phyloP scores from a whole-genome alignment of 2,797 vertebrate species.

The Myripristis murdjan region DNA sequence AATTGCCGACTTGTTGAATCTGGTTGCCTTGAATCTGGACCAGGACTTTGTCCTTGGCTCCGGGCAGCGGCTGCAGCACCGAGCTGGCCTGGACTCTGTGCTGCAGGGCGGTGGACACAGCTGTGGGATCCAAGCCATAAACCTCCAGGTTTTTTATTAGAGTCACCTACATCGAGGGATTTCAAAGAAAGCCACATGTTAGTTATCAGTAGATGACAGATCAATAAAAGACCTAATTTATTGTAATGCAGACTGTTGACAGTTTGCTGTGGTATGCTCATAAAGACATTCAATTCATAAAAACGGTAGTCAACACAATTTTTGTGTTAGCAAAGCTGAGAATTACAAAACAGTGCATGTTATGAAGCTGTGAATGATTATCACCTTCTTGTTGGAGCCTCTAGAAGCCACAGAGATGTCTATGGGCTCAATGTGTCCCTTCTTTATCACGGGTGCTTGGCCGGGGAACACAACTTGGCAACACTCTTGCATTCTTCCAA shows the following conservation, averaged over 20 bases:
- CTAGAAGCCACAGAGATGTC: constrained; percentile 91
- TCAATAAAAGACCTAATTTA: too few relatives aligned
- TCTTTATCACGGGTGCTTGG: constrained; percentile 88
- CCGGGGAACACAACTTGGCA: constrained; percentile 91
- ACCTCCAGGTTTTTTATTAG: constrained; percentile 94
- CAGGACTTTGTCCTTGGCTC: constrained; percentile 90
- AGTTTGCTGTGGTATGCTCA: too few relatives aligned
- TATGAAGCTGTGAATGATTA: background rate
- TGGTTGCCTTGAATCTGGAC: constrained; percentile 98
- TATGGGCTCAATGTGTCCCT: constrained; percentile 91
- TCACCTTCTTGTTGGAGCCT: constrained; percentile 96
- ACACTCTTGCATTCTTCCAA: constrained; percentile 91
- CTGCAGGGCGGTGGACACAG: constrained; percentile 89
- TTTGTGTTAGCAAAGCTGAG: too few relatives aligned
- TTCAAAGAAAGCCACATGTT: background rate
- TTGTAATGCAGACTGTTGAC: too few relatives aligned
- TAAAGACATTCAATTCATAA: too few relatives aligned
- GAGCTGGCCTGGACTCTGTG: constrained; percentile 94
- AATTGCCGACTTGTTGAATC: constrained; percentile 89
- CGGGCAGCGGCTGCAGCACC: constrained; percentile 86
- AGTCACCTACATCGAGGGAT: constrained; percentile 87
- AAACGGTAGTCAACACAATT: too few relatives aligned
- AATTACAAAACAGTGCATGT: background rate
- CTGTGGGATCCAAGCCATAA: constrained; percentile 91
- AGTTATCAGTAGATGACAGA: background rate